Evolutionary conservation across 2,888 invertebrate genomes (phyloP), one percentile per base, ranked within the genome.

Genomic region (Formica aserva): DNA sequence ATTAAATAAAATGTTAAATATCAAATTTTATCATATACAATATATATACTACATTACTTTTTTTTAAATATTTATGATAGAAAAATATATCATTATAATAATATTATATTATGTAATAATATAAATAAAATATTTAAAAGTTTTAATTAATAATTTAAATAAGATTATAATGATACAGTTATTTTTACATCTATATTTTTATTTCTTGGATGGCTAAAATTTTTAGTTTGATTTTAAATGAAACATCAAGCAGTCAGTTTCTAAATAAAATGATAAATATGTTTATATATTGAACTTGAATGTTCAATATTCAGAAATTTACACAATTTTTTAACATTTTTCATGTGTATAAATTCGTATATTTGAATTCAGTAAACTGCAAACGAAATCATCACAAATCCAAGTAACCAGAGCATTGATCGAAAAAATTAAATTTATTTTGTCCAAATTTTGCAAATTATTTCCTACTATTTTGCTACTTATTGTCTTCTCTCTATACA

Each of bases 201-300:
- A 48, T 45, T 15, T 45, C 22, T 41, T 38, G 57, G 2, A 45
- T n/a, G 8, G 29, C 6, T 60, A 38, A 72, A 60, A 60, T 3
- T 62, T 74, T 4, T n/a, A 1, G 15, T 69, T 67, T 26, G 9
- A 22, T 55, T 18, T 38, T 57, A 38, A 5, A 18, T 41, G 22
- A 74, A 60, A 41, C 6, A 60, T 72, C 57, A 38, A 72, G 13
- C 22, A 60, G 1, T 74, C 60, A 8, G 29, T 41, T 57, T 13
- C 6, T 6, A 38, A 4, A 5, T 57, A 38, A 52, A 57, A 48
- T 48, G 3, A 35, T 32, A 63, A 35, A 9, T 13, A 65, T 65
- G 5, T 65, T 1, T n/a, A 63, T 35, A 18, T 45, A 3, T 48
- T 48, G 6, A n/a, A 29, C 11, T 32, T 38, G 8, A 52, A 69